phyloP scores from a whole-genome alignment of 1,140 invertebrate species.

The Gonioctena quinquepunctata region DNA sequence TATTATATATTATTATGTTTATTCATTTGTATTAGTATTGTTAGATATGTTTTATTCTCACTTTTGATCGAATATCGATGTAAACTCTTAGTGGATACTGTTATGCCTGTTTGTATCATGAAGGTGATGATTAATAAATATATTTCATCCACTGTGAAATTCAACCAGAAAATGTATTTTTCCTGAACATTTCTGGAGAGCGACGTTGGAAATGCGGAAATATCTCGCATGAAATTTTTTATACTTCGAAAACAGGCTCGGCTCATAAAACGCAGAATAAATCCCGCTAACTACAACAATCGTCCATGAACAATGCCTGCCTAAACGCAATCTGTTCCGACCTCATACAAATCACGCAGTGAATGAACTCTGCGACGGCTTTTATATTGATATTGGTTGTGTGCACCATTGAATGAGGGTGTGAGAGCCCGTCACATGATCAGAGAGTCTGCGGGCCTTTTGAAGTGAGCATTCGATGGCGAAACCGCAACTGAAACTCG shows the following conservation, averaged over 20 bases:
- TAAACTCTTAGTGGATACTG: too few relatives aligned
- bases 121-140: too few relatives aligned
- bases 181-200: too few relatives aligned
- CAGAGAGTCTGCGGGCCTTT: background rate
- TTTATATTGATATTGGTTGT: constrained; percentile 16
- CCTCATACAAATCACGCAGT: constrained; percentile 12
- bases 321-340: constrained; percentile 15
- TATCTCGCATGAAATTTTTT: too few relatives aligned
- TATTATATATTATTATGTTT: too few relatives aligned
- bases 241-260: too few relatives aligned
- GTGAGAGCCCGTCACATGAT: background rate
- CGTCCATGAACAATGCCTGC: constrained; percentile 7
- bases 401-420: background rate
- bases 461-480: constrained; percentile 7
- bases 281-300: constrained; percentile 4
- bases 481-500: background rate
- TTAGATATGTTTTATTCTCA: too few relatives aligned
- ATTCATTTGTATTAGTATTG: too few relatives aligned
- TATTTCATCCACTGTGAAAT: too few relatives aligned
- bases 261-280: background rate
- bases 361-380: background rate
- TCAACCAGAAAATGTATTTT: too few relatives aligned
- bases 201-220: background rate
- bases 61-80: too few relatives aligned
- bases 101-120: too few relatives aligned